A percentile compares a stretch with the other conserved stretches of the same genome.
Evolutionary conservation across 1,140 invertebrate genomes (phyloP).

Genomic region (Watersipora subatra): DNA sequence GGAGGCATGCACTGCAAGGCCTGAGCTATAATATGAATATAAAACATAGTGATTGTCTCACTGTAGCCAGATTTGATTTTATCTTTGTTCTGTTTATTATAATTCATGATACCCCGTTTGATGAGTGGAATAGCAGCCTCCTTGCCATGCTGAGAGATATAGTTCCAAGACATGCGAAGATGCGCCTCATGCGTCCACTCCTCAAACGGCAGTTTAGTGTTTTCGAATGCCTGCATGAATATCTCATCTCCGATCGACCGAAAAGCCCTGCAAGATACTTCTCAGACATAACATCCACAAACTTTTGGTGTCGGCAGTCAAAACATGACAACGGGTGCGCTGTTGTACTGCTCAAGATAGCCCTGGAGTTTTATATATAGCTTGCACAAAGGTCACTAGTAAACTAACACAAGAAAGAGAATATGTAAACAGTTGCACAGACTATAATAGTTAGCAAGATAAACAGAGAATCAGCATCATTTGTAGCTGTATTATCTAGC

Average conservation of each 20-base stretch:
- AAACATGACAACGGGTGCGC: too few species aligned
- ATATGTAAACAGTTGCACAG: too few species aligned
- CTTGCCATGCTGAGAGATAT: slow-evolving; percentile 27
- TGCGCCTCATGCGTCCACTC: slow-evolving; percentile 37
- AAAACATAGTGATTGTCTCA: slow-evolving; percentile 34
- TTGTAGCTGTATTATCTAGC: too few species aligned
- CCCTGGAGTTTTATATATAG: too few species aligned
- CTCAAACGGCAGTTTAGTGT: slow-evolving; percentile 30
- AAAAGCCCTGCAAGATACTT: slow-evolving; percentile 27
- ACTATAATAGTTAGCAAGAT: too few species aligned
- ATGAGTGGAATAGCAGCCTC: slow-evolving; percentile 28
- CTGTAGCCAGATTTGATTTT: slow-evolving; percentile 28
- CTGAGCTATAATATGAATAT: slow-evolving; percentile 26
- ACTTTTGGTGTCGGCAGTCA: background rate
- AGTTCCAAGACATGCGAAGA: slow-evolving; percentile 36
- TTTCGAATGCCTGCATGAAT: slow-evolving; percentile 36
- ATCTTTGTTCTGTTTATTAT: slow-evolving; percentile 31
- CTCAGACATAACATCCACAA: background rate
- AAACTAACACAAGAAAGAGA: too few species aligned
- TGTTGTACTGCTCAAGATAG: too few species aligned
- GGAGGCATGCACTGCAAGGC: slow-evolving; percentile 17
- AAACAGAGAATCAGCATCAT: too few species aligned
- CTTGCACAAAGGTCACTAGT: too few species aligned
- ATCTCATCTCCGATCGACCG: slow-evolving; percentile 33
- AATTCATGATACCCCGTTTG: slow-evolving; percentile 29